Base-by-base conservation (phyloP, 2,113 vertebrate genomes). In the Mobula birostris region DNA sequence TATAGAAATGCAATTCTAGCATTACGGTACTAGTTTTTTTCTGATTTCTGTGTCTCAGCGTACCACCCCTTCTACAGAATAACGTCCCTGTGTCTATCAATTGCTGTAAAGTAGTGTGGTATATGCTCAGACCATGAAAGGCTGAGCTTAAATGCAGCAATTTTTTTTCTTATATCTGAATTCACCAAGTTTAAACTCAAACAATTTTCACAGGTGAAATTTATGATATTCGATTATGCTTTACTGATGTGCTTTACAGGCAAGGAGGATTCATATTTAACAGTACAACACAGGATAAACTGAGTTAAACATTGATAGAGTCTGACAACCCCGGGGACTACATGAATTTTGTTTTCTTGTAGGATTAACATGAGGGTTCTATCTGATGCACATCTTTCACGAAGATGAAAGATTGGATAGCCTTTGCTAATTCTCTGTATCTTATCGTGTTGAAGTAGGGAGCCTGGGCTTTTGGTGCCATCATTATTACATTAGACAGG, bases 381-480 rank as follows among this genome's bases (percentile, higher is more conserved):
- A 90, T 58, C n/a, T 66, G 85, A 90, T 90, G 66, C 14, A 90
- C 14, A 0, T 90, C 5, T 32, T 90, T 90, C 66, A 90, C n/a
- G 19, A 90, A 21, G 61, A 93, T 19, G 87, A 93, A 58, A 70
- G 72, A 92, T 76, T 93, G 76, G 74, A 93, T 80, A n/a, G 78
- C 40, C n/a, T 74, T 48, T 40, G 94, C 66, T 48, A 94, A 76
- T 15, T 94, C 94, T 63, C 56, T 63, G 88, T 83, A 68, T 9
- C 94, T 94, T 36, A 94, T 92, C 76, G 87, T 88, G 40, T 94
- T 80, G n/a, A 94, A 5, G 1, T 94, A 94, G 17, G 94, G 94
- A 7, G 74, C 91, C 21, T 93, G 56, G n/a, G 87, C 94, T 61
- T 92, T 94, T 76, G 94, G 94, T 11, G 66, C 32, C 87, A 93